Evolutionary conservation across 2,888 invertebrate species (phyloP), one percentile per base, ranked within the genome.

Genomic region (Torymus auratus): DNA sequence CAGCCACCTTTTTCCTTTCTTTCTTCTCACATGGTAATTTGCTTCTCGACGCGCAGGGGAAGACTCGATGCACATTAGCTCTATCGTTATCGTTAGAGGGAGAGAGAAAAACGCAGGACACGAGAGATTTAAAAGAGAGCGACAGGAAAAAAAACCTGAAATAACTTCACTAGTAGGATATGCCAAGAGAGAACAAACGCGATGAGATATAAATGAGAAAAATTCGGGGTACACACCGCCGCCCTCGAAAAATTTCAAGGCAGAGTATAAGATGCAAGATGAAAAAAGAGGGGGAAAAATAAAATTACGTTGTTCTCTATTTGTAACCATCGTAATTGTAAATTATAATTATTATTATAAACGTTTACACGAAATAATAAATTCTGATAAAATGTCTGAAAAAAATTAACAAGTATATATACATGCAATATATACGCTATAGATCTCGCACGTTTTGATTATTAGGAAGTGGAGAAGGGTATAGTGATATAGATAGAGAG

Each of bases 311-410:
- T 90, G 89, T 90, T 91, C 80, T 80, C 90, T 90, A 90, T 90
- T 91, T 91, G 90, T 91, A 91, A 90, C 89, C 90, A 90, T 90
- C 90, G 89, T 91, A 90, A 91, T 90, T 91, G 90, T 91, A 91
- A 90, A 91, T 91, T 91, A 90, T 91, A 89, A 90, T 91, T 90
- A 85, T 89, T 89, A 89, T 90, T 90, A 91, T 90, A 91, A 91
- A 90, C 90, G 90, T 91, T 91, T 91, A 91, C 90, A 91, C 90
- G 89, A 91, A 90, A 90, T 90, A 90, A 90, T 90, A 91, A 91
- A 91, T 91, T 91, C 90, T 91, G 90, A 90, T 90, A 90, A 91
- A 91, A 91, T 89, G 90, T 90, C 90, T 90, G 85, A 88, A 87
- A 89, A 88, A 87, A 85, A 83, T 5, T 41, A 41, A 41, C 7